Evolutionary conservation across 2,888 invertebrate species (phyloP), one percentile per base, ranked within the genome.

Genomic region (Coremacera marginata): DNA sequence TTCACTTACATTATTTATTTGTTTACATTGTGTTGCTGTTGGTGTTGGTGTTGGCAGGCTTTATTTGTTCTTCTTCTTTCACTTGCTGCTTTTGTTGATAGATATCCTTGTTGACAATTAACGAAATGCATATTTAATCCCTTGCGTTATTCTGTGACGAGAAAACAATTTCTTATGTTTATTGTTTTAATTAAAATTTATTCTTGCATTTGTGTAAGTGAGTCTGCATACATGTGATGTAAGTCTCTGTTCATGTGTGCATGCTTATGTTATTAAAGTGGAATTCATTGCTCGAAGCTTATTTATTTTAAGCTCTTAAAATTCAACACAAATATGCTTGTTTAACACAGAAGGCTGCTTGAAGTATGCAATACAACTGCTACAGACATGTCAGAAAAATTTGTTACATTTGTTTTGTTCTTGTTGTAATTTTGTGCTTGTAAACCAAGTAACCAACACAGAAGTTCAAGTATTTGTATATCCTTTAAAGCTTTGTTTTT

Each of bases 61-160:
- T 11, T 44, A 44, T 44, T 11, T 44, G 14, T 44, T 11, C 44
- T 44, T 44, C 44, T 44, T 11, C 44, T 44, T 44, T 44, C 14
- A 44, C 44, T 25, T 19, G 19, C 11, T 68, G 68, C 49, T 68
- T n/a, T 37, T 72, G 62, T n/a, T 72, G 72, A 34, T 70, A 27
- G 31, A 44, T 44, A 44, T 44, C 44, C 44, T 44, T 70, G 34
- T 51, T 51, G 57, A 55, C 67, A 79, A 80, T 75, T 77, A 76
- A 79, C 76, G 14, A 78, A 80, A 81, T 79, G 76, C 74, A 75
- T 70, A 77, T 80, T 80, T 81, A 81, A 81, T 80, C 79, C 79
- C 77, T 77, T 80, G 67, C 77, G 76, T 80, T 70, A 80, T 77
- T 79, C 44, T 80, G 51, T 73, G 70, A 74, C 75, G 77, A 67